These are phyloP conservation scores for Nemotelus pantherinus DNA, from an alignment of 2,888 invertebrate species.

Conservation along the genomic window DNA sequence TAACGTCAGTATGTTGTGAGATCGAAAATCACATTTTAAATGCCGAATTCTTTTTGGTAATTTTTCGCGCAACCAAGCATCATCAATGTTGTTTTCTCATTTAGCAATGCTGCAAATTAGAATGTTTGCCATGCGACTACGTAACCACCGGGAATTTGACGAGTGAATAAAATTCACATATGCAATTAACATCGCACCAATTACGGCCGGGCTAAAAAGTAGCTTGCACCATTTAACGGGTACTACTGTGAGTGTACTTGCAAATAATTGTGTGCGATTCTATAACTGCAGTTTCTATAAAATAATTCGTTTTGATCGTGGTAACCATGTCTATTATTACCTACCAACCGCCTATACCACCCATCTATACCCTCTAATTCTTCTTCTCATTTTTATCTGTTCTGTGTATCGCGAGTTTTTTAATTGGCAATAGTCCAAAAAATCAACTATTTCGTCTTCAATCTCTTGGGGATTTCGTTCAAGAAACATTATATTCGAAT, in stretches of 20 bases:
- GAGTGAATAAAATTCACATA: neutral
- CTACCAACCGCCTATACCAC: constrained; percentile 6
- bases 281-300: constrained; percentile 20
- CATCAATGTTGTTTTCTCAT: constrained; percentile 20
- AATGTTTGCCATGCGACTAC: neutral
- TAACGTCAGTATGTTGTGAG: constrained; percentile 39
- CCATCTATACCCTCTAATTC: neutral
- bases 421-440: constrained; percentile 36
- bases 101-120: constrained; percentile 13
- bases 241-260: neutral
- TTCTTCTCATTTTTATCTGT: neutral
- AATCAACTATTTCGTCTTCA: constrained; percentile 15
- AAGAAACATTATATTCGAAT: neutral
- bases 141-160: neutral
- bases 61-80: constrained; percentile 1
- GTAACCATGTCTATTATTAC: constrained; percentile 23
- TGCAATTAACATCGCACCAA: neutral
- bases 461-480: neutral
- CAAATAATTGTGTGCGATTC: neutral
- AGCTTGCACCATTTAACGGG: neutral
- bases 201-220: neutral
- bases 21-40: constrained; percentile 13
- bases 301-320: neutral
- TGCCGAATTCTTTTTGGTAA: constrained; percentile 40
- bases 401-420: constrained; percentile 21